Evolutionary conservation across 2,888 invertebrate genomes (phyloP).

Genomic region (Campopleginae sp.): DNA sequence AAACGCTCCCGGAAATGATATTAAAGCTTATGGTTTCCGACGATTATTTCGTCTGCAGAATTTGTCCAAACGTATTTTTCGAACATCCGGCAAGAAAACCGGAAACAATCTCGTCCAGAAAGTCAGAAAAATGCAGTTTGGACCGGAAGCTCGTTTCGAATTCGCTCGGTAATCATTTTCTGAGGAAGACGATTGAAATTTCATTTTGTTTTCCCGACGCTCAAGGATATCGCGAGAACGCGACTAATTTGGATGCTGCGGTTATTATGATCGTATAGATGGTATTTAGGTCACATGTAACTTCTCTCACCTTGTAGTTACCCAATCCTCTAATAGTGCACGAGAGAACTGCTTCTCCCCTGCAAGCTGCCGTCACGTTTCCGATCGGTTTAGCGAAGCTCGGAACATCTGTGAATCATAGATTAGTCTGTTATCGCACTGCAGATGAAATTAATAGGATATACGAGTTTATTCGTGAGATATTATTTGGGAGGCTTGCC

Average conservation of each 20-base stretch:
- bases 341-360: conserved; percentile 90
- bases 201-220: neutral
- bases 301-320: conserved; percentile 88
- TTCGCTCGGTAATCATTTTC: neutral
- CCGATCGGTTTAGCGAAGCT: conserved; percentile 89
- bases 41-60: neutral
- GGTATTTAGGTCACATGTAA: conserved; percentile 21
- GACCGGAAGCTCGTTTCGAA: too few relatives aligned
- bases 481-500: conserved; percentile 7
- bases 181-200: neutral
- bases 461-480: neutral
- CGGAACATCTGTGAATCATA: conserved; percentile 84
- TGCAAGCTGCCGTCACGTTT: conserved; percentile 91
- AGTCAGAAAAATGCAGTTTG: too few relatives aligned
- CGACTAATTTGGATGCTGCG: conserved; percentile 39
- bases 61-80: neutral
- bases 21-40: conserved; percentile 24
- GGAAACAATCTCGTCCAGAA: too few relatives aligned
- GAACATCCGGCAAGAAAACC: neutral
- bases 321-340: conserved; percentile 91
- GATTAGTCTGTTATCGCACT: conserved; percentile 65
- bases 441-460: conserved; percentile 44
- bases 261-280: conserved; percentile 28
- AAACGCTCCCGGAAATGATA: conserved; percentile 25
- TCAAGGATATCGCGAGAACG: neutral